Evolutionary conservation across 2,797 vertebrate genomes (phyloP).

Genomic region (Botia kubotai): DNA sequence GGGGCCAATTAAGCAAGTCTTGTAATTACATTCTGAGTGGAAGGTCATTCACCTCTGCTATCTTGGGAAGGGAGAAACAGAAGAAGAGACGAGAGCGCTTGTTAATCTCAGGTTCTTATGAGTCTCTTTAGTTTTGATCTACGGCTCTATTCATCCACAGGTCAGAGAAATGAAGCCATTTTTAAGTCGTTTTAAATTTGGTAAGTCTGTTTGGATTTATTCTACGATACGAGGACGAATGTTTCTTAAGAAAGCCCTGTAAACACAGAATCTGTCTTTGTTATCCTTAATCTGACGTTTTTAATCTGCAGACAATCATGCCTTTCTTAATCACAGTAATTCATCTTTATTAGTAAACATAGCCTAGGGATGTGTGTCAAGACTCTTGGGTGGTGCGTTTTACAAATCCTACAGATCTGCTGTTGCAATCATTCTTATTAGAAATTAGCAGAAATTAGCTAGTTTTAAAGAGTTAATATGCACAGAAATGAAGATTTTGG

Average conservation of each 20-base stretch:
- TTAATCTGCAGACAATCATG: neutral
- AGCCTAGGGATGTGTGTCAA: neutral
- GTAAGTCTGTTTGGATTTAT: neutral
- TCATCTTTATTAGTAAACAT: neutral
- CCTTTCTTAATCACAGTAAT: constrained; percentile 4
- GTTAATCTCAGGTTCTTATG: constrained; percentile 10
- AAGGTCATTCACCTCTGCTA: constrained; percentile 68
- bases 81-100: constrained; percentile 1
- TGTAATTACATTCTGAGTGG: constrained; percentile 68
- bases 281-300: neutral
- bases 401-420: neutral
- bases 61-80: neutral
- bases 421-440: neutral
- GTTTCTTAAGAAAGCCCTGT: neutral
- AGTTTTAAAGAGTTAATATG: too few species aligned
- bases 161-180: neutral
- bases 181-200: neutral
- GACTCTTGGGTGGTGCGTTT: neutral
- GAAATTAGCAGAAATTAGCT: neutral
- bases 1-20: constrained; percentile 68
- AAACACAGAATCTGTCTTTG: neutral
- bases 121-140: constrained; percentile 1
- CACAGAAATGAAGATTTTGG: neutral
- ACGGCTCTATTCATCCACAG: constrained; percentile 23
- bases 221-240: neutral